A percentile compares a stretch with the other conserved stretches of the same genome.
These are phyloP conservation scores for Macrostomum cliftonense DNA, from an alignment of 2,888 invertebrate genomes.

Conservation along the genomic window DNA sequence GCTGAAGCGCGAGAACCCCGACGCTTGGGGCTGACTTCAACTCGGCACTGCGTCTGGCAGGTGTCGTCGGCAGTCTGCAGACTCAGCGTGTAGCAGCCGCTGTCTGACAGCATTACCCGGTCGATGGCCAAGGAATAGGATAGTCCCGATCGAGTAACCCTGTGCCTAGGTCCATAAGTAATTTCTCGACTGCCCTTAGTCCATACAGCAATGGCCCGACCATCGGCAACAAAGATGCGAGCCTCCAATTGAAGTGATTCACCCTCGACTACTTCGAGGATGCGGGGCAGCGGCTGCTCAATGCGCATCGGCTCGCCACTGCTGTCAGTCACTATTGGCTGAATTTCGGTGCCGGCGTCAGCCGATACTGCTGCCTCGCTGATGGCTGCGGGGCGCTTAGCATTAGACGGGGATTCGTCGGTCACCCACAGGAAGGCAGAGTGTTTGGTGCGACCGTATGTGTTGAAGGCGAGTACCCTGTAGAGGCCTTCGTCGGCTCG, in stretches of 20 bases:
- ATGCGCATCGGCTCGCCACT: slow-evolving; percentile 4
- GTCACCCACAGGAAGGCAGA: slow-evolving; percentile 10
- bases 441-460: slow-evolving; percentile 6
- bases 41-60: no score
- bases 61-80: background rate
- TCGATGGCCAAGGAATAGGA: slow-evolving; percentile 1
- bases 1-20: no score
- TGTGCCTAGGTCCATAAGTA: slow-evolving; percentile 56
- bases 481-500: slow-evolving; percentile 11
- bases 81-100: slow-evolving; percentile 6
- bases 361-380: background rate
- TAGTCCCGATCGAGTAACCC: slow-evolving; percentile 43
- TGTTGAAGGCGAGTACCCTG: slow-evolving; percentile 9
- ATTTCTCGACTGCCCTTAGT: slow-evolving; percentile 74
- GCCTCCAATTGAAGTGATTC: slow-evolving; percentile 24
- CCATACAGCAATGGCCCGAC: slow-evolving; percentile 41
- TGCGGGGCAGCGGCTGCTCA: slow-evolving; percentile 20
- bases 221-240: background rate
- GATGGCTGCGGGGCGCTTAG: background rate
- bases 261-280: slow-evolving; percentile 24
- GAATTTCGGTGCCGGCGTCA: background rate
- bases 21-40: no score
- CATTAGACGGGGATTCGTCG: no score
- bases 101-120: slow-evolving; percentile 7
- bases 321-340: background rate